Evolutionary conservation across 2,888 invertebrate genomes (phyloP).

Genomic region (Drosophila cracens): DNA sequence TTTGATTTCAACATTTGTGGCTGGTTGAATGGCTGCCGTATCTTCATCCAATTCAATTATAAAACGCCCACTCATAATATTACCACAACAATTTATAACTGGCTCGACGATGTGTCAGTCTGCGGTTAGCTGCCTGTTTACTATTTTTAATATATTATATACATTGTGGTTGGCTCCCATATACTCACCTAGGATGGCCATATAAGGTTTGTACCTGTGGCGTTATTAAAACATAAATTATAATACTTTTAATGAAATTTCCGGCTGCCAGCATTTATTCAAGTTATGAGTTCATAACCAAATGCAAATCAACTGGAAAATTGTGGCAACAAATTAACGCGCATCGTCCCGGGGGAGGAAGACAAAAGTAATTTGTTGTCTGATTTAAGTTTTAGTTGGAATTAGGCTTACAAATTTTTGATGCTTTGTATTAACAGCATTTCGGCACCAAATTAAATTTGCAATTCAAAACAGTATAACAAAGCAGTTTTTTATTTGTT

Average conservation of each 20-base stretch:
- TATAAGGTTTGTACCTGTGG: slow-evolving; percentile 53
- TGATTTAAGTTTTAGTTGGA: slow-evolving; percentile 39
- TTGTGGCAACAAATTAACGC: slow-evolving; percentile 76
- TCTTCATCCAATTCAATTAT: slow-evolving; percentile 66
- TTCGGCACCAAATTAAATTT: slow-evolving; percentile 61
- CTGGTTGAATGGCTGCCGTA: slow-evolving; percentile 28
- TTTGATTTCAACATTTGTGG: slow-evolving; percentile 65
- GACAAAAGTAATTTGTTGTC: slow-evolving; percentile 31
- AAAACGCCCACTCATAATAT: slow-evolving; percentile 72
- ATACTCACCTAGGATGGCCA: slow-evolving; percentile 34
- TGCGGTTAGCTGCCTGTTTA: slow-evolving; percentile 54
- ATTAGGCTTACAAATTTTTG: slow-evolving; percentile 66
- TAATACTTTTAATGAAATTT: slow-evolving; percentile 73
- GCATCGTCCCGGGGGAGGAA: slow-evolving; percentile 57
- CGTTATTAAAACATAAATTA: slow-evolving; percentile 78
- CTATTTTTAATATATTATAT: slow-evolving; percentile 72
- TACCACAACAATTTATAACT: slow-evolving; percentile 78
- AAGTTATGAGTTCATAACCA: slow-evolving; percentile 78
- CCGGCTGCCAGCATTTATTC: slow-evolving; percentile 54
- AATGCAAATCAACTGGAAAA: slow-evolving; percentile 74
- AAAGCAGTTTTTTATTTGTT: slow-evolving; percentile 7
- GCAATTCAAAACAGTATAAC: slow-evolving; percentile 67
- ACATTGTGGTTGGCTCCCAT: slow-evolving; percentile 39
- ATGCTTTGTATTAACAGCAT: slow-evolving; percentile 72
- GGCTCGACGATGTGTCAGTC: slow-evolving; percentile 62